These are phyloP conservation scores for Drosophila lini DNA, from an alignment of 1,140 invertebrate genomes.

Conservation along the genomic window DNA sequence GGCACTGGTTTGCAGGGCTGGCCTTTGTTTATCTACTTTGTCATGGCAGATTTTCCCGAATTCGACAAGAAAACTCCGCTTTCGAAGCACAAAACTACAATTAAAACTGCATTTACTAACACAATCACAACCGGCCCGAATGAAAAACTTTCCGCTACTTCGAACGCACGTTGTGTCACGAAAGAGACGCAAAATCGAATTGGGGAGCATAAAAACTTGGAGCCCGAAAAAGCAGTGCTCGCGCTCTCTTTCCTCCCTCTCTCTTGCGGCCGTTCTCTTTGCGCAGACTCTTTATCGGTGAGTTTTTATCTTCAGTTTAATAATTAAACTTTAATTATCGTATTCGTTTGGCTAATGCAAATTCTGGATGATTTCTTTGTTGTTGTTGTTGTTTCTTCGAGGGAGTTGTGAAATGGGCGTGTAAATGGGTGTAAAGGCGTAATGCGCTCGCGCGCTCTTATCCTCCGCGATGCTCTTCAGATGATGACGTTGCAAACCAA, in stretches of 20 bases:
- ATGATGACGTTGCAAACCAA: constrained; percentile 53
- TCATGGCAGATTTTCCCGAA: constrained; percentile 10
- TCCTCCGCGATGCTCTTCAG: constrained; percentile 16
- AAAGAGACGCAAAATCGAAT: constrained; percentile 75
- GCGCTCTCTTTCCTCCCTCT: constrained; percentile 12
- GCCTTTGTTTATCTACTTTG: constrained; percentile 8
- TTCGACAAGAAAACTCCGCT: constrained; percentile 17
- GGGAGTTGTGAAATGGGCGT: constrained; percentile 67
- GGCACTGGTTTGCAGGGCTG: constrained; percentile 17
- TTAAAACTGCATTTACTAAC: constrained; percentile 32
- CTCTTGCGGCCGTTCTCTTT: constrained; percentile 22
- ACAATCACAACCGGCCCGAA: constrained; percentile 19
- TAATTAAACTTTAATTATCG: constrained; percentile 15
- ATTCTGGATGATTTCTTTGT: constrained; percentile 23
- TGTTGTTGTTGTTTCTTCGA: constrained; percentile 4
- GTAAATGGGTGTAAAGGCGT: constrained; percentile 50
- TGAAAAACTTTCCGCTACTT: constrained; percentile 76
- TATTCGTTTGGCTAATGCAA: constrained; percentile 20
- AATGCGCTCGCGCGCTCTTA: constrained; percentile 75
- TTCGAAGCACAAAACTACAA: constrained; percentile 18
- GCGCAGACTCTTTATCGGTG: constrained; percentile 50
- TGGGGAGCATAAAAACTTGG: constrained; percentile 57
- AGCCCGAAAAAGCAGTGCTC: constrained; percentile 12
- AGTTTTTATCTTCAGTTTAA: constrained; percentile 14
- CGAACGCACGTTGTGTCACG: constrained; percentile 76